A percentile compares a stretch with the other conserved stretches of the same genome.
Conservation (phyloP, 1,140 invertebrate species). For the Drosophila melanica region DNA sequence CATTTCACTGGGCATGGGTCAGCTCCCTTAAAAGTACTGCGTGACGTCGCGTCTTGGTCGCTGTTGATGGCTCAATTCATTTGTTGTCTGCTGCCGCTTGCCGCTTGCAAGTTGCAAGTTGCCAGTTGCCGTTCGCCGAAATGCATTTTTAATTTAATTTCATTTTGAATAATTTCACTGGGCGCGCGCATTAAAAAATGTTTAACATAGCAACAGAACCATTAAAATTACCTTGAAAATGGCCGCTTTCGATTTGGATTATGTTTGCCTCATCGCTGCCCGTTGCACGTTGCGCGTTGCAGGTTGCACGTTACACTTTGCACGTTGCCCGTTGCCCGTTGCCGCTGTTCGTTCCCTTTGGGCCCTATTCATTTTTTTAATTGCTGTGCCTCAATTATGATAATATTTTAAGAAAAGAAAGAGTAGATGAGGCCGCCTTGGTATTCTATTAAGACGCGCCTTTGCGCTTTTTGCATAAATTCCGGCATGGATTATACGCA, state of each 20-base stretch:
- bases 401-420: conserved; percentile 37
- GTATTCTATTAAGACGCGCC: conserved; percentile 37
- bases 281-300: no score
- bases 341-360: not conserved
- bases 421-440: conserved; percentile 23
- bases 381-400: conserved; percentile 70
- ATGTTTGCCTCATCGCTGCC: conserved; percentile 30
- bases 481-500: conserved; percentile 71
- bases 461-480: conserved; percentile 64
- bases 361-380: conserved; percentile 40
- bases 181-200: conserved; percentile 55
- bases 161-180: conserved; percentile 60
- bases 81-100: conserved; percentile 34
- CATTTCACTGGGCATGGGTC: conserved; percentile 50
- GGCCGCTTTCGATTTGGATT: conserved; percentile 71
- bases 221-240: conserved; percentile 70
- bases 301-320: no score
- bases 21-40: conserved; percentile 46
- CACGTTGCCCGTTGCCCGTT: no score
- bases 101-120: conserved; percentile 13
- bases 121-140: conserved; percentile 43
- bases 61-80: conserved; percentile 76
- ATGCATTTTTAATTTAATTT: conserved; percentile 82
- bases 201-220: conserved; percentile 60
- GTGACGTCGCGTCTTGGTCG: conserved; percentile 54